Conservation (phyloP, 2,888 invertebrate species). For the Metellina segmentata region DNA sequence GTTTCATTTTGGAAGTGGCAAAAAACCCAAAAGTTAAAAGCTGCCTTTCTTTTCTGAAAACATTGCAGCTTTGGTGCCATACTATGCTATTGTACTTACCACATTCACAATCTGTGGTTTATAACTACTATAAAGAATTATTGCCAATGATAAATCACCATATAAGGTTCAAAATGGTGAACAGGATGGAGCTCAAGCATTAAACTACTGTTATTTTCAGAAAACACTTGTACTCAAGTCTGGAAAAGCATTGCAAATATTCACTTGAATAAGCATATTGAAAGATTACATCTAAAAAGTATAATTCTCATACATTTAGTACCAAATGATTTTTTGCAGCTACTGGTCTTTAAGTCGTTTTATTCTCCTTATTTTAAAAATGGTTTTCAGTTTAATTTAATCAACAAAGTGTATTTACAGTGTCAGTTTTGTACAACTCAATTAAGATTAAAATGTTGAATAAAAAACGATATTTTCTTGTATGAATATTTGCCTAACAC, state of each 20-base stretch:
- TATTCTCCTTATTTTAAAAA: background rate
- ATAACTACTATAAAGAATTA: background rate
- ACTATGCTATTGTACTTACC: slow-evolving; percentile 44
- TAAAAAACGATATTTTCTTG: too few relatives aligned
- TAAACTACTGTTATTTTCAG: background rate
- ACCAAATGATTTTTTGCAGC: background rate
- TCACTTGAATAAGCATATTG: background rate
- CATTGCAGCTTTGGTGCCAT: slow-evolving; percentile 71
- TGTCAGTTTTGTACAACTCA: background rate
- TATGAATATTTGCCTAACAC: too few relatives aligned
- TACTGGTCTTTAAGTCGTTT: background rate
- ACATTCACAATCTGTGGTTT: slow-evolving; percentile 19
- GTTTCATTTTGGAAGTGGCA: slow-evolving; percentile 78
- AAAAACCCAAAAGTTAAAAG: slow-evolving; percentile 76
- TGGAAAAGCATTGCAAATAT: background rate
- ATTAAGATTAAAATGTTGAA: background rate
- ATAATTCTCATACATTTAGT: too few relatives aligned
- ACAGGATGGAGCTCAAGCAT: background rate
- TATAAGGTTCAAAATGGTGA: background rate
- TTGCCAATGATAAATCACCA: slow-evolving; percentile 10
- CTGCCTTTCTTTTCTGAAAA: background rate
- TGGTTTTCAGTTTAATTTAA: background rate
- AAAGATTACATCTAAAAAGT: background rate
- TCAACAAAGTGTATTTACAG: background rate
- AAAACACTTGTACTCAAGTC: background rate